A percentile compares a stretch with the other conserved stretches of the same genome.
These are phyloP conservation scores for Microcebus tavaratra DNA, from an alignment of 2,113 vertebrate species.

Conservation along the genomic window DNA sequence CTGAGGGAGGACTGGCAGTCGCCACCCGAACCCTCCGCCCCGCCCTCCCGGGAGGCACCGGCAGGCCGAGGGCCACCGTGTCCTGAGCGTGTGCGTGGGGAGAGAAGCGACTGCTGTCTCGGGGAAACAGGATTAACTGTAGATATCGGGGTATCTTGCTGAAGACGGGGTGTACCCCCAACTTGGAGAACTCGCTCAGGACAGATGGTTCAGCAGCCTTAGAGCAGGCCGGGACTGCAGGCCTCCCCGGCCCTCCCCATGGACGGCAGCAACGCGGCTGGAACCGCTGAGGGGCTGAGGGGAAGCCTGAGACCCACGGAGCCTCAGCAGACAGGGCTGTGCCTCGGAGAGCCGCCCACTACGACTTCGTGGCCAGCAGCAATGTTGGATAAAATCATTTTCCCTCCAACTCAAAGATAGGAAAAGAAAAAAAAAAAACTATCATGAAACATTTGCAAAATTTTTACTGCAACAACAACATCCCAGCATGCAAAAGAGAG, in stretches of 20 bases:
- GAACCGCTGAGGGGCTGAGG: neutral
- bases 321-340: neutral
- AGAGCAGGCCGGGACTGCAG: rapidly evolving
- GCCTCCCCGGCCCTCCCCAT: no score
- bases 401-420: neutral
- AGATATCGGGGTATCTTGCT: neutral
- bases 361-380: no score
- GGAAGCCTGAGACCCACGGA: no score
- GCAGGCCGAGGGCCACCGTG: neutral
- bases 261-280: neutral
- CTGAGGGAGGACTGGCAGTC: neutral
- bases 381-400: neutral
- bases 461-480: neutral
- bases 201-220: no score
- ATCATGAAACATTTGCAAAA: neutral
- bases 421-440: neutral
- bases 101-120: neutral
- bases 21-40: neutral
- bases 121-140: rapidly evolving
- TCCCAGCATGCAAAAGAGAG: neutral
- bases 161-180: neutral
- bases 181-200: neutral
- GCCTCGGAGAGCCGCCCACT: neutral
- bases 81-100: neutral
- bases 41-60: neutral